Evolutionary conservation across 37 sponge, comb jelly and placozoan species (phyloP).

Genomic region (Aplysina aerophoba): DNA sequence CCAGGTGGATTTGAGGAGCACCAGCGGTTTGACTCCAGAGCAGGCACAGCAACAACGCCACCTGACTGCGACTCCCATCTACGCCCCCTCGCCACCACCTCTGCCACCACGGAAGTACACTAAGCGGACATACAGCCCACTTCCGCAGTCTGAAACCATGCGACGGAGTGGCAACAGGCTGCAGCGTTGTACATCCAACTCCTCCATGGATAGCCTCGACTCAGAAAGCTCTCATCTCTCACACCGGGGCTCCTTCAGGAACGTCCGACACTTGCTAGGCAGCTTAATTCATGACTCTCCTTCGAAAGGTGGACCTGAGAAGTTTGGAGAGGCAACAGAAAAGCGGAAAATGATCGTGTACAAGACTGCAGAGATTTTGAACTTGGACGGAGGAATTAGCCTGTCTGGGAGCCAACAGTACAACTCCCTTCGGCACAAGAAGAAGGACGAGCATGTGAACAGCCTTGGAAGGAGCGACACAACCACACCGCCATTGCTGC

Average conservation of each 20-base stretch:
- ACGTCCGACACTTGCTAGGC: neutral
- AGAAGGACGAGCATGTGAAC: neutral
- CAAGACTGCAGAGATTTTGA: conserved; percentile 24
- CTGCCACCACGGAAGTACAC: conserved; percentile 17
- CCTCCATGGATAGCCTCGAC: conserved; percentile 5
- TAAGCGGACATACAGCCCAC: neutral
- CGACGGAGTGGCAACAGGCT: neutral
- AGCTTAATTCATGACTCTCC: neutral
- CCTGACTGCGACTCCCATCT: too few species aligned
- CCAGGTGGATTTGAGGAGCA: too few species aligned
- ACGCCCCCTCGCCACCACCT: neutral
- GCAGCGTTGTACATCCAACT: neutral
- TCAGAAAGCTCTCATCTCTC: neutral
- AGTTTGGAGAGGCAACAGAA: neutral
- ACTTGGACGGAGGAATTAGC: neutral
- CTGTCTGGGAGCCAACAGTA: neutral
- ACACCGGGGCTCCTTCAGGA: neutral
- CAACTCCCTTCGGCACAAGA: neutral
- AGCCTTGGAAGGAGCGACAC: neutral
- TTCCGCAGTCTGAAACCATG: neutral
- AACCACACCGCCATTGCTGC: neutral
- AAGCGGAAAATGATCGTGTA: neutral
- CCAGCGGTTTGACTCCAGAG: too few species aligned
- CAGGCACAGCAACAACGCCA: too few species aligned
- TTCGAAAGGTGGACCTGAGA: neutral